phyloP scores from a whole-genome alignment of 2,888 invertebrate species.

The Drosophila quinaria region DNA sequence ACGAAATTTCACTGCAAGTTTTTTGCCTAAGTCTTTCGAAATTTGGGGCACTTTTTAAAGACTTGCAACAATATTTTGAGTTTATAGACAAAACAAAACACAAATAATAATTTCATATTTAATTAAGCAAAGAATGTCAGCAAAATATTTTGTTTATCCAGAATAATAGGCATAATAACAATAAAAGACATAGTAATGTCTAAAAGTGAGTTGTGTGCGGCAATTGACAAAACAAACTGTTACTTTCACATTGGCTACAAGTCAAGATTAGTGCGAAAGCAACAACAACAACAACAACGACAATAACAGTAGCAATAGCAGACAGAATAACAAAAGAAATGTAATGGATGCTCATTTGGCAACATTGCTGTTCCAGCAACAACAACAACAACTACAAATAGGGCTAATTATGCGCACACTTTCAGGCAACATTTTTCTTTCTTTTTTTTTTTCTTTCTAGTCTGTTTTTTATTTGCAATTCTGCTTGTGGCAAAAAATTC shows the following conservation, averaged over 20 bases:
- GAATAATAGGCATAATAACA: constrained; percentile 19
- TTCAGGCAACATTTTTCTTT: constrained; percentile 46
- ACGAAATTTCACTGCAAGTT: constrained; percentile 19
- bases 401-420: constrained; percentile 78
- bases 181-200: constrained; percentile 25
- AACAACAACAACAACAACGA: constrained; percentile 20
- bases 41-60: not conserved
- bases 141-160: constrained; percentile 2
- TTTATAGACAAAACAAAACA: constrained; percentile 14
- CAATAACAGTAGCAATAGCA: constrained; percentile 17
- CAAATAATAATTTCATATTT: not conserved
- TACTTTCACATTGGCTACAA: constrained; percentile 70
- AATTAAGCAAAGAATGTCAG: constrained; percentile 13
- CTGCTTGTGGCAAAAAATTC: constrained; percentile 28
- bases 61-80: not conserved
- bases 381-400: constrained; percentile 61
- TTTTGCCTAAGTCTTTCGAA: constrained; percentile 30
- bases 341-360: constrained; percentile 77
- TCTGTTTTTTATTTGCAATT: constrained; percentile 40
- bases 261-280: constrained; percentile 62
- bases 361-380: constrained; percentile 48
- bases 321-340: constrained; percentile 65
- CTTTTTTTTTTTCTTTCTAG: constrained; percentile 27
- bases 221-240: constrained; percentile 60
- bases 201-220: constrained; percentile 23